Conservation (phyloP, 2,113 vertebrate species). For the Triplophysa siluroides region DNA sequence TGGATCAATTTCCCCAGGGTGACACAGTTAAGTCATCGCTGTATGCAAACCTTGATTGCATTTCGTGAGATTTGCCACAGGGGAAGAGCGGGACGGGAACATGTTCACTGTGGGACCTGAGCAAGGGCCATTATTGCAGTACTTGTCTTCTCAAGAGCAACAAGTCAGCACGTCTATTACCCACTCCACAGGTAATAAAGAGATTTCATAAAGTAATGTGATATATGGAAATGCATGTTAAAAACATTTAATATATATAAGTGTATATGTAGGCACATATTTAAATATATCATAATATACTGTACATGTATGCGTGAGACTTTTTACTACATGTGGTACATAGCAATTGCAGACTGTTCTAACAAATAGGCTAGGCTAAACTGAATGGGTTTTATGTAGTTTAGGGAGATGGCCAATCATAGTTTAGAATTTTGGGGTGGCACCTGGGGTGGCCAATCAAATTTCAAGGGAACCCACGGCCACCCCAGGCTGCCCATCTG, state of each 20-base stretch:
- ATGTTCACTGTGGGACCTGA: conserved; percentile 14
- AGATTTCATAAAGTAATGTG: too few species aligned
- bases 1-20: conserved; percentile 52
- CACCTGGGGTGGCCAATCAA: too few species aligned
- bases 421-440: too few species aligned
- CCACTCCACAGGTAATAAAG: background rate
- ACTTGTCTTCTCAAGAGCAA: conserved; percentile 30
- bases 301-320: background rate
- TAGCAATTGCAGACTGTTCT: too few species aligned
- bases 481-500: too few species aligned
- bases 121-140: conserved; percentile 9
- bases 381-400: too few species aligned
- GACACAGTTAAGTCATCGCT: conserved; percentile 43
- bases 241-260: too few species aligned
- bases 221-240: background rate
- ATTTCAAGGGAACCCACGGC: too few species aligned
- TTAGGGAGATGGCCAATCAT: too few species aligned
- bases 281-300: too few species aligned
- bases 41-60: conserved; percentile 56
- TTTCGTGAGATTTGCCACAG: conserved; percentile 43
- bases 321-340: background rate
- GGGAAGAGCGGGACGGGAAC: background rate
- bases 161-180: conserved; percentile 17
- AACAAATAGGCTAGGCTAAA: too few species aligned
- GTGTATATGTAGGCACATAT: too few species aligned